Evolutionary conservation across 2,888 invertebrate genomes (phyloP).

Genomic region (Eristalis arbustorum): DNA sequence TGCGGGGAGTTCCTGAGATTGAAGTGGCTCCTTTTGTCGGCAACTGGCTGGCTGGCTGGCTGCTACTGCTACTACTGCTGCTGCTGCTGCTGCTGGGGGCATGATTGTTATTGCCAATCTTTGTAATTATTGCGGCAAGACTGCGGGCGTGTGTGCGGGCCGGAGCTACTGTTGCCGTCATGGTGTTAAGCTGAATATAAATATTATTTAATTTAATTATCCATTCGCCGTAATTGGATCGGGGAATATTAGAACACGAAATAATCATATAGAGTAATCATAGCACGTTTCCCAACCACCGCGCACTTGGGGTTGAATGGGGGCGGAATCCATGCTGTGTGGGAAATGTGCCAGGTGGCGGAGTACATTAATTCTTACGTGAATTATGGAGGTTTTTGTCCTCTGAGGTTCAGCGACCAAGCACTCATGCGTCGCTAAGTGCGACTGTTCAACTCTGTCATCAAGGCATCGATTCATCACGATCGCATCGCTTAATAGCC

Average conservation of each 20-base stretch:
- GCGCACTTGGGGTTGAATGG: constrained; percentile 62
- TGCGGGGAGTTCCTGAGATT: neutral
- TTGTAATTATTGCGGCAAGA: constrained; percentile 53
- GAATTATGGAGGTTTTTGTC: neutral
- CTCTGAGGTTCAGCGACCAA: neutral
- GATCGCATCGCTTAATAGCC: constrained; percentile 52
- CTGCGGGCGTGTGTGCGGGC: neutral
- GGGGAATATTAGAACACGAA: constrained; percentile 70
- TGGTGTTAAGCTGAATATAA: constrained; percentile 64
- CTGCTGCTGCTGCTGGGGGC: too few species aligned
- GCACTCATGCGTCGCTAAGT: neutral
- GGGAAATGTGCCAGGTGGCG: constrained; percentile 40
- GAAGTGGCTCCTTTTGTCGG: neutral
- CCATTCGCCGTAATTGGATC: constrained; percentile 69
- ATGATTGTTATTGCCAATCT: constrained; percentile 60
- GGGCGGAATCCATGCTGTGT: constrained; percentile 38
- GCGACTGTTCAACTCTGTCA: neutral
- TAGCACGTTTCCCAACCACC: constrained; percentile 58
- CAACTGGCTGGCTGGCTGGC: neutral
- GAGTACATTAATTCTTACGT: neutral
- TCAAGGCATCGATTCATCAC: neutral
- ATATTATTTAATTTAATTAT: constrained; percentile 70
- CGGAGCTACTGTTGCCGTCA: neutral
- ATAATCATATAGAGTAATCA: constrained; percentile 67
- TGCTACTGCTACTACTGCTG: too few species aligned